A percentile compares a stretch with the other conserved stretches of the same genome.
phyloP scores from a whole-genome alignment of 2,888 invertebrate species.

The Clunio marinus region DNA sequence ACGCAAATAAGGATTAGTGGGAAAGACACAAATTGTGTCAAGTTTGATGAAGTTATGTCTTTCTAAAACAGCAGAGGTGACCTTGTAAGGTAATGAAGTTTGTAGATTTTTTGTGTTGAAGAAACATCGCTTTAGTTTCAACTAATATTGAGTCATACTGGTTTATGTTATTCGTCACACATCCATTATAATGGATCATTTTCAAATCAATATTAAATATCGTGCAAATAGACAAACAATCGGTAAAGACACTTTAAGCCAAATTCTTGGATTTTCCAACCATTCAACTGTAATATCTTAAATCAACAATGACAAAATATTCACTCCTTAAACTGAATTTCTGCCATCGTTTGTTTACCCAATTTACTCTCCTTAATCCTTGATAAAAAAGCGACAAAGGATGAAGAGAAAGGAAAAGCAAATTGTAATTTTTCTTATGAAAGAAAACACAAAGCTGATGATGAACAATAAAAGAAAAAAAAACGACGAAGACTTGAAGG shows the following conservation, averaged over 20 bases:
- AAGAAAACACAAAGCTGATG: background rate
- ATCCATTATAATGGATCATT: background rate
- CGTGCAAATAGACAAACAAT: background rate
- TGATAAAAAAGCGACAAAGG: background rate
- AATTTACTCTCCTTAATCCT: conserved; percentile 12
- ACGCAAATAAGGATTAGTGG: background rate
- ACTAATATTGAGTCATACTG: background rate
- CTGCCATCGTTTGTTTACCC: background rate
- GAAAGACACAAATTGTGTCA: background rate
- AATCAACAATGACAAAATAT: conserved; percentile 8
- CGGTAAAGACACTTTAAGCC: background rate
- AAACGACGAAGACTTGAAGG: background rate
- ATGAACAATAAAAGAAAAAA: background rate
- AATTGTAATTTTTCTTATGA: background rate
- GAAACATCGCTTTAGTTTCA: conserved; percentile 3
- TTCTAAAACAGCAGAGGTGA: background rate
- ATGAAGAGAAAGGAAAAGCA: background rate
- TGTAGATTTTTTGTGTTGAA: background rate
- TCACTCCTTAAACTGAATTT: background rate
- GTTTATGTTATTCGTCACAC: background rate
- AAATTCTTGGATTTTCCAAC: conserved; percentile 1
- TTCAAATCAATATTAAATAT: too few species aligned
- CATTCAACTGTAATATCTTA: conserved; percentile 11
- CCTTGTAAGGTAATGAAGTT: background rate
- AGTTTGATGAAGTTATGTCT: too few species aligned